Evolutionary conservation across 2,113 vertebrate genomes (phyloP).

Genomic region (Vidua chalybeata): DNA sequence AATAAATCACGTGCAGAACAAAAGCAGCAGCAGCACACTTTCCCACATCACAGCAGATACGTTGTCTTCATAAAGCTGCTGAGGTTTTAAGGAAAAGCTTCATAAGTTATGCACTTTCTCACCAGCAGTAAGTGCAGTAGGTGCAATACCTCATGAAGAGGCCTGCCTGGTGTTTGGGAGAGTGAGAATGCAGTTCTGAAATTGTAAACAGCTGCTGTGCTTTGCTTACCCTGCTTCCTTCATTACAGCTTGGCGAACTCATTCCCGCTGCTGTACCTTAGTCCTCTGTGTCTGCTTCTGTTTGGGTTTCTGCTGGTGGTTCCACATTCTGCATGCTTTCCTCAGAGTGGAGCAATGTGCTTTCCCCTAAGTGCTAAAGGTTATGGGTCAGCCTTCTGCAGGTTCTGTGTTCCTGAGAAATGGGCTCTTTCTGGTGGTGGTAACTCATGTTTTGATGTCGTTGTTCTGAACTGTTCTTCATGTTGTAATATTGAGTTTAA

Average conservation of each 20-base stretch:
- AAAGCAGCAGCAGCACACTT: not conserved
- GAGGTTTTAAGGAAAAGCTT: constrained; percentile 48
- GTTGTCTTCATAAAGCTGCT: constrained; percentile 49
- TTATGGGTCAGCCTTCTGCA: constrained; percentile 48
- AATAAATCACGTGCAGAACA: not conserved
- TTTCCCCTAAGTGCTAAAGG: constrained; percentile 49
- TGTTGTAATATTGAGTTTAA: constrained; percentile 68
- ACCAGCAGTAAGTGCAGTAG: constrained; percentile 9
- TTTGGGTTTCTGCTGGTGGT: constrained; percentile 69
- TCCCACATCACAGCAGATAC: not conserved
- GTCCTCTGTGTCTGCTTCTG: constrained; percentile 41
- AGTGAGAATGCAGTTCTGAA: constrained; percentile 48
- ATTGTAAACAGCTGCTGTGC: constrained; percentile 62
- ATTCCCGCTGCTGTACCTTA: constrained; percentile 61
- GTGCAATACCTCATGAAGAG: constrained; percentile 37
- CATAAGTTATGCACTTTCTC: constrained; percentile 34
- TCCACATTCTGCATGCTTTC: constrained; percentile 76
- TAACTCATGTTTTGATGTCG: constrained; percentile 65
- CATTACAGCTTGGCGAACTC: constrained; percentile 76
- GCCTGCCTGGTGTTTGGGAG: constrained; percentile 46
- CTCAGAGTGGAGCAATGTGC: constrained; percentile 47
- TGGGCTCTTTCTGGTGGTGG: constrained; percentile 45
- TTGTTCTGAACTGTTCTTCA: constrained; percentile 57
- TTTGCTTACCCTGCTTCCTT: constrained; percentile 77
- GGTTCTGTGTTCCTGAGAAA: constrained; percentile 55